These are phyloP conservation scores for Cheirogaleus major DNA, from an alignment of 2,797 vertebrate genomes.

Conservation along the genomic window DNA sequence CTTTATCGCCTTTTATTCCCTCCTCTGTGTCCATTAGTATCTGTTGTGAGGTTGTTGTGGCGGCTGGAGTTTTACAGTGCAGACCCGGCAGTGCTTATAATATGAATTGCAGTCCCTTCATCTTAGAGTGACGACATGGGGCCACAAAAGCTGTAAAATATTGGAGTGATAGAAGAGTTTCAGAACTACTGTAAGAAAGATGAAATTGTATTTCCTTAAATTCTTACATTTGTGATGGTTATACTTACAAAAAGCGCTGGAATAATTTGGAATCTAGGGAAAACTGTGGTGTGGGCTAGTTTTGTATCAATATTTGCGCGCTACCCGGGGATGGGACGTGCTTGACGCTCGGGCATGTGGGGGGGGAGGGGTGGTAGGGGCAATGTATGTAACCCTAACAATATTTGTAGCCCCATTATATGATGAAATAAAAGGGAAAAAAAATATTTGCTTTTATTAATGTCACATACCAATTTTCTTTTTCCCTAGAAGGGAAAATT, in stretches of 20 bases:
- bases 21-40: background rate
- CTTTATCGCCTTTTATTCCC: background rate
- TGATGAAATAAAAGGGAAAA: no score
- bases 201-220: background rate
- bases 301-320: slow-evolving; percentile 25
- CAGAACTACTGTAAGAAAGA: background rate
- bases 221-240: background rate
- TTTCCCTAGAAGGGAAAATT: background rate
- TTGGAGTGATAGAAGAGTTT: background rate
- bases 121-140: background rate
- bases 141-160: background rate
- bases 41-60: background rate
- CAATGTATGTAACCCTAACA: no score
- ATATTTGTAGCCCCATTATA: no score
- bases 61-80: background rate
- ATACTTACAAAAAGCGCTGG: background rate
- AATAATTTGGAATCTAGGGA: slow-evolving; percentile 1
- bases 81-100: background rate
- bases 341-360: no score
- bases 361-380: no score
- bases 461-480: slow-evolving; percentile 23
- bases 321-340: no score
- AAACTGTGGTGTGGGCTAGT: background rate
- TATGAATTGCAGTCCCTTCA: background rate
- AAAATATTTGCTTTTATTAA: slow-evolving; percentile 22